Evolutionary conservation across 2,113 vertebrate genomes (phyloP), one percentile per base, ranked within the genome.

Genomic region (Notarius quadriscutis): DNA sequence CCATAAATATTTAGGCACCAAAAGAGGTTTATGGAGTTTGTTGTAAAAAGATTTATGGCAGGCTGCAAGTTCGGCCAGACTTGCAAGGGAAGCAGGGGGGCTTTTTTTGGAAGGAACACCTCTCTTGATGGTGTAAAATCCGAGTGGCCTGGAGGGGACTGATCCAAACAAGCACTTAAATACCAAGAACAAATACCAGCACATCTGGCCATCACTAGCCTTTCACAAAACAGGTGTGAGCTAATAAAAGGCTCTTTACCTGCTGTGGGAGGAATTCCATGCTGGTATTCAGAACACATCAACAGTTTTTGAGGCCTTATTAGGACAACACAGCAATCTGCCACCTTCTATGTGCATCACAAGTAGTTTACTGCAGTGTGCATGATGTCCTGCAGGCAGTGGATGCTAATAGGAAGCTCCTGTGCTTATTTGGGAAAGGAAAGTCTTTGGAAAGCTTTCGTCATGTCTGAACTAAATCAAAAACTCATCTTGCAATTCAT

Each of bases 1-100:
- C 93, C 93, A 94, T 95, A 96, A 96, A 96, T 96, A 96, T 96
- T 95, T 95, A 95, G 93, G 91, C 92, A 93, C 93, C 92, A 91
- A 77, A 94, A 94, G 94, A 94, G 93, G 92, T 96, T 94, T 94
- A 94, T 95, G 91, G 94, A 95, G 94, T 95, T 95, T 95, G 93
- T 95, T 94, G 93, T 96, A 93, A 95, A 95, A 94, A 92, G 94
- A 95, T 95, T 95, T 95, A 95, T 94, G 90, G 91, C 89, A 86
- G 91, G 91, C 91, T 87, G 86, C 86, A 90, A 94, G 92, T 92
- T 91, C 67, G 92, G 91, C 93, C 92, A 92, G 93, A 92, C 75
- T 86, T 81, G 82, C 11, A 78, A 80, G 84, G 84, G 51, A 62
- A 69, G 72, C 72, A 62, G 63, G 34, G 75, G 58, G 84, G 81